phyloP scores from a whole-genome alignment of 2,797 vertebrate species.

The Botia kubotai region DNA sequence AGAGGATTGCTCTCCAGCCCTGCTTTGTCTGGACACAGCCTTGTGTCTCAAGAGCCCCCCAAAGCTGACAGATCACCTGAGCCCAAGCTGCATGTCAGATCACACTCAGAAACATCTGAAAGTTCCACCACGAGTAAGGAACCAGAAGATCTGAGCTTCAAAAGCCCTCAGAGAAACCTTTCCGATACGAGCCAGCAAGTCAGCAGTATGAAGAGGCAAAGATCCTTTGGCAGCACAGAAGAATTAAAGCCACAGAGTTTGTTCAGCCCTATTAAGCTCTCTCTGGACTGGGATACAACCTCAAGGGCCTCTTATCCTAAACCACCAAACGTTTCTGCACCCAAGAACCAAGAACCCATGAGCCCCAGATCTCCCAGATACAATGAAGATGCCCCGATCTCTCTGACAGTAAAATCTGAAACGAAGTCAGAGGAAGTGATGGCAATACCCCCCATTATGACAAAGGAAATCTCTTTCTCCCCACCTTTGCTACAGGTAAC shows the following conservation, averaged over 20 bases:
- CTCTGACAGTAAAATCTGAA: background rate
- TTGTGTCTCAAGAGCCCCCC: background rate
- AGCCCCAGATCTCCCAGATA: conserved; percentile 28
- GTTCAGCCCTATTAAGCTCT: background rate
- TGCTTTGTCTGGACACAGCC: conserved; percentile 1
- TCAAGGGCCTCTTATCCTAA: conserved; percentile 3
- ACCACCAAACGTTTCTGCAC: background rate
- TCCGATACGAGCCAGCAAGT: conserved; percentile 8
- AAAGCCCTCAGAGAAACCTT: conserved; percentile 13
- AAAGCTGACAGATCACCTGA: conserved; percentile 10
- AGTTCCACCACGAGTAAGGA: background rate
- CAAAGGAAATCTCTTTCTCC: conserved; percentile 37
- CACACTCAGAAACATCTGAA: background rate
- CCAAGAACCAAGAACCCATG: conserved; percentile 35
- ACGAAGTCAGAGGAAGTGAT: conserved; percentile 17
- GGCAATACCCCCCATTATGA: background rate
- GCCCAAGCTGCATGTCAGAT: background rate
- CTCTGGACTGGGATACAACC: conserved; percentile 31
- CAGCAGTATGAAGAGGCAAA: background rate
- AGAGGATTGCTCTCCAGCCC: conserved; percentile 46
- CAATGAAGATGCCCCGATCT: background rate
- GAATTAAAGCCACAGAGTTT: conserved; percentile 18
- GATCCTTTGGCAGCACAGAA: background rate
- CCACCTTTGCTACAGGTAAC: conserved; percentile 62
- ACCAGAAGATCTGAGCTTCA: conserved; percentile 52